Percentiles rank a stretch among this genome's conserved stretches.
Conservation (phyloP, 1,140 invertebrate genomes). For the Lasaia peninsularis region DNA sequence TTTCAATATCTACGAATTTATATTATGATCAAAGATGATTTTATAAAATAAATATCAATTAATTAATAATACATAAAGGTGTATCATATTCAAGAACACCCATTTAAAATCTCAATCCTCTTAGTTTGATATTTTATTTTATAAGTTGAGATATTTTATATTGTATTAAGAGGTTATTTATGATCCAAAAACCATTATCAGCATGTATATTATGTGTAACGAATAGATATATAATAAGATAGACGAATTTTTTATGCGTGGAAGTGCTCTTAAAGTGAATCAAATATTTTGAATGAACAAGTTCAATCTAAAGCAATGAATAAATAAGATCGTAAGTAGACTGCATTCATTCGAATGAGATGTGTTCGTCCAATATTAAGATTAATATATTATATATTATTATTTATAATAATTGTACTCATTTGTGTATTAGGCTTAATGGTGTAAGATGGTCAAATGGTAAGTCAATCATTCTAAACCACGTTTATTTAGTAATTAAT, state of each 20-base stretch:
- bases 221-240: background rate
- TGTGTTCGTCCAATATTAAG: slow-evolving; percentile 74
- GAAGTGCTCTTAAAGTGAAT: slow-evolving; percentile 30
- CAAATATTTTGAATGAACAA: slow-evolving; percentile 59
- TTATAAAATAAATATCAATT: no score
- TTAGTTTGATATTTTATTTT: background rate
- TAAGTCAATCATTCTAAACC: slow-evolving; percentile 9
- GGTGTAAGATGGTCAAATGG: slow-evolving; percentile 10
- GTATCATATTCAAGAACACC: no score
- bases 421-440: slow-evolving; percentile 12
- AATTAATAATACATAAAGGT: no score
- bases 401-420: slow-evolving; percentile 12
- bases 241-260: slow-evolving; percentile 9
- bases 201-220: background rate
- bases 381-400: slow-evolving; percentile 29
- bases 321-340: slow-evolving; percentile 64
- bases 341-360: slow-evolving; percentile 72
- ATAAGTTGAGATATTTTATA: background rate
- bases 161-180: background rate
- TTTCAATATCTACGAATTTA: background rate
- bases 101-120: no score
- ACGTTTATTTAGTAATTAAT: slow-evolving; percentile 22
- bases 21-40: no score
- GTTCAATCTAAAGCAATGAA: slow-evolving; percentile 60
- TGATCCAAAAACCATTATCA: background rate